Conservation (phyloP, 1,140 invertebrate species). For the Pogonus chalceus region DNA sequence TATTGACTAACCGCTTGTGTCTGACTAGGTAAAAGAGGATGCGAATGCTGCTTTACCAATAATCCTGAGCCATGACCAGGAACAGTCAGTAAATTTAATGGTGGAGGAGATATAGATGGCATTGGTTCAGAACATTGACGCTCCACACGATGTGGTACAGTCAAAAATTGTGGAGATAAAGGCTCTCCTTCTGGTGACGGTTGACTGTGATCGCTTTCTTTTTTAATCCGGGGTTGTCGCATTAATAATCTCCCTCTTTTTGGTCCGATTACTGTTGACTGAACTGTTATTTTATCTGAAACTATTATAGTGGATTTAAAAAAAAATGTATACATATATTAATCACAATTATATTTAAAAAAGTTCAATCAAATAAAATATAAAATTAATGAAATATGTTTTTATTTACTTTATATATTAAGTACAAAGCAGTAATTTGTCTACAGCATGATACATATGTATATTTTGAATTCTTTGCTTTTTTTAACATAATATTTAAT, state of each 20-base stretch:
- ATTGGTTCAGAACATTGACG: conserved; percentile 47
- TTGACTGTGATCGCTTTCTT: conserved; percentile 45
- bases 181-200: conserved; percentile 41
- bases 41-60: conserved; percentile 55
- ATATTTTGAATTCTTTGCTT: too few relatives aligned
- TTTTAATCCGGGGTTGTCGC: conserved; percentile 54
- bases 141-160: conserved; percentile 41
- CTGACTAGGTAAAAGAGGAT: conserved; percentile 49
- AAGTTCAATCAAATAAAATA: too few relatives aligned
- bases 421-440: too few relatives aligned
- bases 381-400: too few relatives aligned
- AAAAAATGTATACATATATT: too few relatives aligned
- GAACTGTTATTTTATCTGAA: not conserved
- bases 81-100: conserved; percentile 47
- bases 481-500: too few relatives aligned
- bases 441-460: too few relatives aligned
- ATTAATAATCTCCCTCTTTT: conserved; percentile 50
- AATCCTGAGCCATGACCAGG: conserved; percentile 41
- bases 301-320: not conserved
- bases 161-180: conserved; percentile 35
- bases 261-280: conserved; percentile 34
- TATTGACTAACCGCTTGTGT: conserved; percentile 28
- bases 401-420: too few relatives aligned
- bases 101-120: conserved; percentile 35
- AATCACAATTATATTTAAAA: too few relatives aligned